These are phyloP conservation scores for Eulemur macaco DNA, from an alignment of 2,113 vertebrate genomes.

Conservation along the genomic window DNA sequence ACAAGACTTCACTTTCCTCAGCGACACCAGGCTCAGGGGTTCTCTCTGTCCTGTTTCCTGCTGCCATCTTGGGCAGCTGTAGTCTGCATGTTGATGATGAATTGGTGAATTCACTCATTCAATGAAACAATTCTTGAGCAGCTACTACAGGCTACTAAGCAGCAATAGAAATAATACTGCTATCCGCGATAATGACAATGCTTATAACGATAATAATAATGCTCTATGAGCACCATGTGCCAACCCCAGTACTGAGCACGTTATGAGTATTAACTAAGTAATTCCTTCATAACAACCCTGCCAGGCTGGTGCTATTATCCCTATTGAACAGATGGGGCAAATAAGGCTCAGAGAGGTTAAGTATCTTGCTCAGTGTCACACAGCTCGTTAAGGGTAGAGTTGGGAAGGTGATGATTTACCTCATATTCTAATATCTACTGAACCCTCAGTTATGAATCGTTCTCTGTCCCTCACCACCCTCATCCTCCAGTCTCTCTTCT, in stretches of 20 bases:
- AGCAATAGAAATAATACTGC: neutral
- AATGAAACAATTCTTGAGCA: neutral
- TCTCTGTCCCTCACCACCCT: too few relatives aligned
- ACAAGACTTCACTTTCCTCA: neutral
- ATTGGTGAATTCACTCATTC: neutral
- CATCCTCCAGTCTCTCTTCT: neutral
- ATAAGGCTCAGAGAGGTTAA: neutral
- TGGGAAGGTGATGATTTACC: neutral
- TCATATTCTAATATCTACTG: too few relatives aligned
- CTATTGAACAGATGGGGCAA: neutral
- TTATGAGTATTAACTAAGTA: neutral
- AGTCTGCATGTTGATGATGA: neutral
- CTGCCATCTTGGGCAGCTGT: neutral
- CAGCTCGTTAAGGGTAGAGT: neutral
- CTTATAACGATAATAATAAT: too few relatives aligned
- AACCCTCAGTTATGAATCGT: neutral
- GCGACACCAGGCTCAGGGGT: accelerated
- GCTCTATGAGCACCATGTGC: neutral
- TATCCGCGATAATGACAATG: neutral
- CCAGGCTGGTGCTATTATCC: too few relatives aligned
- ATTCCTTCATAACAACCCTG: neutral
- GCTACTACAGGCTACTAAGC: neutral
- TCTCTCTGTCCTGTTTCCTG: neutral
- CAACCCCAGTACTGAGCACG: neutral
- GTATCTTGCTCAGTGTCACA: neutral